These are phyloP conservation scores for Osmerus eperlanus DNA, from an alignment of 2,113 vertebrate species.

Conservation along the genomic window DNA sequence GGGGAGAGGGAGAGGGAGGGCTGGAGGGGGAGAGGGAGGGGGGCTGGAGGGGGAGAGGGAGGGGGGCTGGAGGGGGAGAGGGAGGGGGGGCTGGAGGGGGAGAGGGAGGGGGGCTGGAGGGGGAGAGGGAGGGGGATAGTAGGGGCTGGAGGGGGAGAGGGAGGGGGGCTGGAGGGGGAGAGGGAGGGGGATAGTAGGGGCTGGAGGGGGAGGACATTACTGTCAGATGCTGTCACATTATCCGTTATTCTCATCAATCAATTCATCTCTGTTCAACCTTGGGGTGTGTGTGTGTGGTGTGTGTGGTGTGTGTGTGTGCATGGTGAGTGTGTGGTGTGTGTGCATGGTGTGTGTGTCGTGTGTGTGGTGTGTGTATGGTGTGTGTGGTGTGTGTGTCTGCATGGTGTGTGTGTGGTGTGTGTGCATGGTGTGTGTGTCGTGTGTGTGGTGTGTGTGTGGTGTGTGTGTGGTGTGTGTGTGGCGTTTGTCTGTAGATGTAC, in stretches of 20 bases:
- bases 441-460: no score
- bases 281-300: not conserved
- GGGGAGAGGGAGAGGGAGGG: slow-evolving; percentile 1
- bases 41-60: slow-evolving; percentile 1
- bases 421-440: no score
- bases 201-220: not conserved
- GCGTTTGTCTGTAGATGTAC: slow-evolving; percentile 66
- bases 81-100: slow-evolving; percentile 5
- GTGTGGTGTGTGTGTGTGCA: slow-evolving; percentile 8
- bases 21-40: not conserved
- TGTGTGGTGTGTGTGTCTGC: no score
- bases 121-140: no score
- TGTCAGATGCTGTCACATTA: no score
- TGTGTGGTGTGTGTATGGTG: no score
- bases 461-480: slow-evolving; percentile 23
- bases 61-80: slow-evolving; percentile 21
- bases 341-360: no score
- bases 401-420: no score
- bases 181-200: no score
- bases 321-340: not conserved
- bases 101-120: not conserved
- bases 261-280: not conserved
- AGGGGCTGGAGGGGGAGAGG: no score
- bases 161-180: no score
- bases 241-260: not conserved